Evolutionary conservation across 2,113 vertebrate species (phyloP), one percentile per base, ranked within the genome.

Genomic region (Ptychochromis oligacanthus): DNA sequence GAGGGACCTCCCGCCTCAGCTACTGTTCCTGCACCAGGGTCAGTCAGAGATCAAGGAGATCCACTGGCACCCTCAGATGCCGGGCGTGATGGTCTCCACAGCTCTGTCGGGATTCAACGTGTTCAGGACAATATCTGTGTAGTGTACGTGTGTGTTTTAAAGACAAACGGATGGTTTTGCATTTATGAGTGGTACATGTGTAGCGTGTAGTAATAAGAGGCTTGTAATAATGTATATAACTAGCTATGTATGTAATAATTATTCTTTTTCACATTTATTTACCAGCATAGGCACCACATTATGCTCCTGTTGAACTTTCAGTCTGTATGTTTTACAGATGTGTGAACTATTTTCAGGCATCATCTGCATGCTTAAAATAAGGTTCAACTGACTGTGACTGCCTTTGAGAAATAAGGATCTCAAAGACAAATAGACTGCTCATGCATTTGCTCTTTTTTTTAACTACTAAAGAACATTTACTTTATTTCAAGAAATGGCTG

Each of bases 21-120:
- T 98, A 17, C 95, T 98, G 4, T 98, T 98, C 36, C 95, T 97
- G 70, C 97, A 98, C 92, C 97, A 98, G 94, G 97, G 97, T 1
- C 97, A 98, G 92, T 96, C 94, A 0, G 97, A 98, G 85, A 95
- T 97, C 67, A 98, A 98, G 89, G 97, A 98, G 91, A 87, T 98
- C 54, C 97, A 98, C 93, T 98, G 97, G 97, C 97, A 98, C 78
- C 97, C 97, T 0, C 97, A 98, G 92, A 91, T 97, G 13, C 95
- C 96, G 0, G 97, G 97, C 0, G 82, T 96, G 4, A 88, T 98
- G 60, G 38, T 98, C 80, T 97, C 97, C 92, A 98, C 97, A 0
- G 97, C 97, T 0, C 92, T 97, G 81, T 97, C 97, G 0, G 97
- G 97, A 67, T 97, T 98, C 89, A 97, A 97, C 0, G 49, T 98